phyloP scores from a whole-genome alignment of 2,888 invertebrate genomes.

The Congeria kusceri region DNA sequence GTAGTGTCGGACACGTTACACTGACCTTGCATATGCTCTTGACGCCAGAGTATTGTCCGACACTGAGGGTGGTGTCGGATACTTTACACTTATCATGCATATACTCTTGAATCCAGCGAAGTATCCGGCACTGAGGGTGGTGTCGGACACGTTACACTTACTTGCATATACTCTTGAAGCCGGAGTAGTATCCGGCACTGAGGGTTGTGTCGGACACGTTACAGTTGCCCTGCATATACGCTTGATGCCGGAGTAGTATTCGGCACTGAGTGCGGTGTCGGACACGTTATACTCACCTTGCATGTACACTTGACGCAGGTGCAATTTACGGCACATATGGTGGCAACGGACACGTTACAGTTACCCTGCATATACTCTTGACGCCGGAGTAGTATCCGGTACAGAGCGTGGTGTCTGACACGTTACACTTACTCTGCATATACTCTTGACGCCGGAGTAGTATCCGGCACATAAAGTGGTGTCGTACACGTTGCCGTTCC shows the following conservation, averaged over 20 bases:
- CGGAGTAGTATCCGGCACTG: not conserved
- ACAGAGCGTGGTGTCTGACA: conserved; percentile 44
- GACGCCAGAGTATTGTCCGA: conserved; percentile 80
- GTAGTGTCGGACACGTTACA: not conserved
- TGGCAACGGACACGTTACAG: not conserved
- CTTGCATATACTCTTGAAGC: not conserved
- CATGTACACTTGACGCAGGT: too few species aligned
- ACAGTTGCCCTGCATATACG: not conserved
- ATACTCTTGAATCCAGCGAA: conserved; percentile 76
- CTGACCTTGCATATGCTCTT: conserved; percentile 77
- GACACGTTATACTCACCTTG: conserved; percentile 34
- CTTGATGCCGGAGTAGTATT: not conserved
- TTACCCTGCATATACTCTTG: not conserved
- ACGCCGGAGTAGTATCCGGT: conserved; percentile 1
- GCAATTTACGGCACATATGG: too few species aligned
- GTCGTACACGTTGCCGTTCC: conserved; percentile 72
- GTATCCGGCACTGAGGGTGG: conserved; percentile 81
- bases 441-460: not conserved
- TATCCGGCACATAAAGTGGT: conserved; percentile 44
- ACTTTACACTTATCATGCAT: conserved; percentile 71
- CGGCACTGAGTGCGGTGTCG: conserved; percentile 46
- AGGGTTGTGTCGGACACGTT: conserved; percentile 52
- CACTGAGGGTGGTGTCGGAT: conserved; percentile 71
- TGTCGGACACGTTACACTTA: not conserved
- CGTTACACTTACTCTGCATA: conserved; percentile 9